Percentiles rank a stretch among this genome's conserved stretches.
phyloP scores from a whole-genome alignment of 2,888 invertebrate species.

The Rhopalosiphum nymphaeae region DNA sequence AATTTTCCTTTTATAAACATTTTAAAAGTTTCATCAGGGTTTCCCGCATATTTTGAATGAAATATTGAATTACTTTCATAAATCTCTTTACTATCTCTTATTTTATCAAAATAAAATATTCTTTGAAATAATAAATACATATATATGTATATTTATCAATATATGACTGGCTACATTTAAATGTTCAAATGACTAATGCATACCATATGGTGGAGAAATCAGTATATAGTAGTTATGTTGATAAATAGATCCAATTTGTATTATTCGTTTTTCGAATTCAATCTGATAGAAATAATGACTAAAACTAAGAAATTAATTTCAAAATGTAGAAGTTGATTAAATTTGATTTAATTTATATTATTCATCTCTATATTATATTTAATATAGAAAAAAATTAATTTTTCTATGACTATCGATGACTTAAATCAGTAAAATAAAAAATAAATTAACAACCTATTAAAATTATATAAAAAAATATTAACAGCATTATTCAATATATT shows the following conservation, averaged over 20 bases:
- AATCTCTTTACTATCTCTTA: neutral
- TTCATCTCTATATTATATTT: neutral
- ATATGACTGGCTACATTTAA: neutral
- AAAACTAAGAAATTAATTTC: neutral
- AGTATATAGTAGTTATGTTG: neutral
- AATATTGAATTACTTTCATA: slow-evolving; percentile 31
- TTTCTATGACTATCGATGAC: neutral
- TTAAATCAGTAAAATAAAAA: neutral
- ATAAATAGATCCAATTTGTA: neutral
- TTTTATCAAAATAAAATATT: neutral
- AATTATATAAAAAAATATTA: neutral
- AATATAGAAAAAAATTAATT: neutral
- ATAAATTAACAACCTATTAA: neutral
- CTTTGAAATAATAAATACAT: slow-evolving; percentile 27
- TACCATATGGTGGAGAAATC: neutral
- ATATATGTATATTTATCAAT: neutral
- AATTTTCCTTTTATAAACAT: slow-evolving; percentile 9
- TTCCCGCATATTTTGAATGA: neutral
- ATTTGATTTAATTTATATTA: neutral
- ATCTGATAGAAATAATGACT: neutral
- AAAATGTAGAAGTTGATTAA: neutral
- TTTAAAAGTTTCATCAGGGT: neutral
- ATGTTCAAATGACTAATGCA: neutral
- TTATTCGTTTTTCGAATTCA: slow-evolving; percentile 7
- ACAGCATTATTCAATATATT: neutral